These are phyloP conservation scores for Aleadryas rufinucha DNA, from an alignment of 2,113 vertebrate species.

Conservation along the genomic window DNA sequence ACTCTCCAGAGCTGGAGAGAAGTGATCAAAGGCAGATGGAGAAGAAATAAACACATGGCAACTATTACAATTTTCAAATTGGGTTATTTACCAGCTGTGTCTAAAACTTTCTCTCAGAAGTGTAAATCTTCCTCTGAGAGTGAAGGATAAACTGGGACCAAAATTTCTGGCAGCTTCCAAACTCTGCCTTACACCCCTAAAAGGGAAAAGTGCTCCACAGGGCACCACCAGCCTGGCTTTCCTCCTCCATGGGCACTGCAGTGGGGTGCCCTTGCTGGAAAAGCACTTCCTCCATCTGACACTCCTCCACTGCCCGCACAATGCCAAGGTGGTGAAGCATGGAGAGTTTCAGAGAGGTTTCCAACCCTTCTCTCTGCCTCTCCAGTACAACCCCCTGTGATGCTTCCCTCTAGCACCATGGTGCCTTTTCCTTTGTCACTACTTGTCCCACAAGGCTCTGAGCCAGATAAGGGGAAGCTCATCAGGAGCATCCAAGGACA, in stretches of 20 bases:
- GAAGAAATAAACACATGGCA: neutral
- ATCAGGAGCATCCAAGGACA: neutral
- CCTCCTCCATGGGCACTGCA: neutral
- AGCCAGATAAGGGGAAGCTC: neutral
- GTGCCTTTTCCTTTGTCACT: neutral
- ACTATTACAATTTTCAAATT: neutral
- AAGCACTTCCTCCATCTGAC: neutral
- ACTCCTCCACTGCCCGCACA: neutral
- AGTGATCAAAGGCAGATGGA: neutral
- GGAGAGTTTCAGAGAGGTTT: neutral
- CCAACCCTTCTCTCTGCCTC: neutral
- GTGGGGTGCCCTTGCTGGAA: neutral
- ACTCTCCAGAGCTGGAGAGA: neutral
- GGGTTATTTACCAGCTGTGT: neutral
- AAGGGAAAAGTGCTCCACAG: neutral
- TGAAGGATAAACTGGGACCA: neutral
- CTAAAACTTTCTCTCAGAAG: neutral
- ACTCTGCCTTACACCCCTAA: accelerated
- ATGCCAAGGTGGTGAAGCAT: neutral
- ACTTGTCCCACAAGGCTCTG: neutral
- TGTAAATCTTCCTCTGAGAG: neutral
- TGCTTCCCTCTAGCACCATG: neutral
- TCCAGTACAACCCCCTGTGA: neutral
- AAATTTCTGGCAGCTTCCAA: neutral
- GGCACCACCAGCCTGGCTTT: neutral